Evolutionary conservation across 2,888 invertebrate species (phyloP).

Genomic region (Temnothorax rugatulus): DNA sequence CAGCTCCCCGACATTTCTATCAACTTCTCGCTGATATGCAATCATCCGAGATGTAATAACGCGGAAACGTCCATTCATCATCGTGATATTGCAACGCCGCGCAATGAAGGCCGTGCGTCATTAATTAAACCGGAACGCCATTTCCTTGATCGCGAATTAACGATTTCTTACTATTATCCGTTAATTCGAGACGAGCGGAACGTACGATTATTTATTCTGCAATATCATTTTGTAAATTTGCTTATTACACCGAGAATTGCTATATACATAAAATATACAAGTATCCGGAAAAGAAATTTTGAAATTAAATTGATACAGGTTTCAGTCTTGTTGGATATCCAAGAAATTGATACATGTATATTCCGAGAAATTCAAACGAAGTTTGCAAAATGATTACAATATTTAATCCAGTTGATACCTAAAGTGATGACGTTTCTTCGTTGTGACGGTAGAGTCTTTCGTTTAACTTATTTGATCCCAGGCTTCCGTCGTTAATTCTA

Average conservation of each 20-base stretch:
- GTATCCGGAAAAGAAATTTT: not conserved
- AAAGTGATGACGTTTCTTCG: not conserved
- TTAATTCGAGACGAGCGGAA: conserved; percentile 7
- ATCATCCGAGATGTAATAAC: conserved; percentile 69
- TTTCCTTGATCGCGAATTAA: conserved; percentile 64
- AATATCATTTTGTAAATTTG: not conserved
- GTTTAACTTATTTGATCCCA: not conserved
- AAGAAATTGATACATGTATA: not conserved
- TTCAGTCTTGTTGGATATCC: not conserved
- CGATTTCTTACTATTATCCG: conserved; percentile 43
- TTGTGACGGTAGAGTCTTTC: not conserved
- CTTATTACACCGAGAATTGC: not conserved
- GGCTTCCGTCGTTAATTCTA: conserved; percentile 1
- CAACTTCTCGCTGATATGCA: conserved; percentile 54
- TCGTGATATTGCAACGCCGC: conserved; percentile 49
- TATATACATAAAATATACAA: not conserved
- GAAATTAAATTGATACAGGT: not conserved
- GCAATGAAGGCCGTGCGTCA: conserved; percentile 23
- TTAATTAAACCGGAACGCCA: conserved; percentile 69
- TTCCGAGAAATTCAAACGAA: not conserved
- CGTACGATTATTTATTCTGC: conserved; percentile 15
- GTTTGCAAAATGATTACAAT: not conserved
- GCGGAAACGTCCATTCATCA: conserved; percentile 68
- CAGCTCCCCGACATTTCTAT: conserved; percentile 14
- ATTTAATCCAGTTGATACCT: not conserved